A percentile compares a stretch with the other conserved stretches of the same genome.
These are phyloP conservation scores for Yponomeuta cagnagella DNA, from an alignment of 2,888 invertebrate species.

Conservation along the genomic window DNA sequence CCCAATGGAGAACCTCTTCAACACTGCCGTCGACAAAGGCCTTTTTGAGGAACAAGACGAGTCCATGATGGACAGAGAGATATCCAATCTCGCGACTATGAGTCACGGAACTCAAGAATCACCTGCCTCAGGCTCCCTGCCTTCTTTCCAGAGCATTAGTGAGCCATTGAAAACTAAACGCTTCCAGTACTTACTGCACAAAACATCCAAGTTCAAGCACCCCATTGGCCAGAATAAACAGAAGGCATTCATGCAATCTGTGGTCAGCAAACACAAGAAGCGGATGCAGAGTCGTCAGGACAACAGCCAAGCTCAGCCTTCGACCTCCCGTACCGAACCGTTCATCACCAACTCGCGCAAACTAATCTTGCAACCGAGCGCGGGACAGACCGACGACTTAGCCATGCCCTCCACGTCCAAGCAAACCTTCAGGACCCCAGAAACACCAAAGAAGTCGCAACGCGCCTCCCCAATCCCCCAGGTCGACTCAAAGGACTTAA, in stretches of 20 bases:
- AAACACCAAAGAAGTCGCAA: slow-evolving; percentile 55
- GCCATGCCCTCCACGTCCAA: slow-evolving; percentile 53
- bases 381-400: slow-evolving; percentile 45
- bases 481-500: slow-evolving; percentile 83
- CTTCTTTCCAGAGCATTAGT: slow-evolving; percentile 65
- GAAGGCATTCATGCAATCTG: slow-evolving; percentile 70
- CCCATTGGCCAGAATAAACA: slow-evolving; percentile 69
- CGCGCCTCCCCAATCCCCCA: slow-evolving; percentile 56
- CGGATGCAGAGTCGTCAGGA: slow-evolving; percentile 59
- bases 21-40: slow-evolving; percentile 68
- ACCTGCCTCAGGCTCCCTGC: slow-evolving; percentile 46
- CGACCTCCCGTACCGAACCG: slow-evolving; percentile 61
- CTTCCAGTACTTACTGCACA: slow-evolving; percentile 68
- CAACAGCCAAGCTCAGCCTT: slow-evolving; percentile 49
- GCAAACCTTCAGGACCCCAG: slow-evolving; percentile 54
- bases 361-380: slow-evolving; percentile 49
- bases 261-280: slow-evolving; percentile 70
- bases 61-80: slow-evolving; percentile 68
- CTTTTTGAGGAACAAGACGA: slow-evolving; percentile 66
- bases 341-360: slow-evolving; percentile 56
- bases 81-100: slow-evolving; percentile 67
- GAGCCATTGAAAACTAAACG: slow-evolving; percentile 69
- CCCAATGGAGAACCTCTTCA: slow-evolving; percentile 70
- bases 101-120: slow-evolving; percentile 62
- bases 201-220: slow-evolving; percentile 70